Base-by-base conservation (phyloP, 2,888 invertebrate species). In the Malachius bipustulatus region DNA sequence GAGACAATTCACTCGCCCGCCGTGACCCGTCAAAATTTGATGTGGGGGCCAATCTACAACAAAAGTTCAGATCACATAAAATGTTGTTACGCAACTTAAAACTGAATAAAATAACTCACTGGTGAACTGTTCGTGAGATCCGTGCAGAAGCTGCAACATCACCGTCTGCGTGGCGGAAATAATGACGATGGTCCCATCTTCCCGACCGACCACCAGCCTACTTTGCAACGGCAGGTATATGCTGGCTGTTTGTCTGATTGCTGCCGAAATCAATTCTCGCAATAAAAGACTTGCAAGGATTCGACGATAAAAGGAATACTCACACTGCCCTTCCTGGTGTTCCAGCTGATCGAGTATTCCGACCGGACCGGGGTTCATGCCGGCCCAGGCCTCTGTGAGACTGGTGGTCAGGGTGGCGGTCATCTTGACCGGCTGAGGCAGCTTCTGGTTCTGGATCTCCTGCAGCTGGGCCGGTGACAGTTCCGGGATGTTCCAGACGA, bases 81-180 rank as follows among this genome's bases (percentile, higher is more conserved):
- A 8, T 6, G 6, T 19, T 19, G 6, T 8, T 19, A 8, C 24
- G 24, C 24, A 19, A 8, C 24, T 19, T 19, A 19, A 19, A 19
- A 8, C n/a, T 19, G 24, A 19, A n/a, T 19, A 19, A n/a, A 19
- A 8, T 8, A 8, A 52, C 57, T 59, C 58, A 82, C 82, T 79
- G 50, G 78, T 77, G 43, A 73, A 73, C 47, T 83, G 80, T 52
- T 88, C 88, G 60, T 88, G 87, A 43, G 74, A 80, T 4, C 89
- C 89, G 47, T 88, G 87, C 36, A 98, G 65, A 35, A 97, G 62
- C 52, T 96, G 94, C 44, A 91, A 64, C 74, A 90, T 88, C 3
- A 97, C 85, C 0, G 94, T 91, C 55, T 93, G 91, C 0, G 91
- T 90, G 0, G 94, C 97, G 14, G 94, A 89, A 32, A 93, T 83